Evolutionary conservation across 2,113 vertebrate genomes (phyloP).

Genomic region (Otis tarda): DNA sequence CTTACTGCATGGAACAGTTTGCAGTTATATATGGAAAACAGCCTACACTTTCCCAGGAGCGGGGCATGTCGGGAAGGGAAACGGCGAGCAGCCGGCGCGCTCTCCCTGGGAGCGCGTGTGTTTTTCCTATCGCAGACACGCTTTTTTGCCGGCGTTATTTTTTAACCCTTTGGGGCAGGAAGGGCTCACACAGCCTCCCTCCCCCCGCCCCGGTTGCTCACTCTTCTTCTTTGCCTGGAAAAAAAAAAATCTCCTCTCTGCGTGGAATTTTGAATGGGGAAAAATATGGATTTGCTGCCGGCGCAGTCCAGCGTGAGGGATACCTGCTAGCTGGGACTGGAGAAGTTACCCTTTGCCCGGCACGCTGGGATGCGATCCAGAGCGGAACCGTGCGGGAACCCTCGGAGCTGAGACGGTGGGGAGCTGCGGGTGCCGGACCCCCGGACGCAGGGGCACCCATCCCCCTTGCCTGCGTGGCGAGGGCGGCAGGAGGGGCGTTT

Average conservation of each 20-base stretch:
- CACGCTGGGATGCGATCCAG: neutral
- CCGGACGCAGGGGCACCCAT: neutral
- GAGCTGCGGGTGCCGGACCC: neutral
- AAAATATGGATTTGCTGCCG: rapidly evolving
- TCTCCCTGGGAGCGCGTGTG: slow-evolving; percentile 25
- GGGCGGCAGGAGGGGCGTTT: neutral
- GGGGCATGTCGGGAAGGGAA: slow-evolving; percentile 51
- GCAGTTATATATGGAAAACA: slow-evolving; percentile 79
- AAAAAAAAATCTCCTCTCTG: neutral
- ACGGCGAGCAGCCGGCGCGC: slow-evolving; percentile 23
- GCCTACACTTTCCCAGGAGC: slow-evolving; percentile 76
- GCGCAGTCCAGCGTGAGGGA: rapidly evolving
- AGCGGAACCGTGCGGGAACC: neutral
- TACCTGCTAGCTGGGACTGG: rapidly evolving
- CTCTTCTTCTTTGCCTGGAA: neutral
- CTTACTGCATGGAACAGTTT: slow-evolving; percentile 79
- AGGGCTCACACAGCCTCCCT: rapidly evolving
- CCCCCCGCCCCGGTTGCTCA: rapidly evolving
- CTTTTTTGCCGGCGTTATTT: slow-evolving; percentile 28
- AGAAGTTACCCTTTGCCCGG: rapidly evolving
- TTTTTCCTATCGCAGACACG: slow-evolving; percentile 37
- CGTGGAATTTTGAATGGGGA: neutral
- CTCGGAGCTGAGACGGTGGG: rapidly evolving
- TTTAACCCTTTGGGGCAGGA: slow-evolving; percentile 24
- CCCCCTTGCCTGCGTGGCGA: neutral